phyloP scores from a whole-genome alignment of 2,888 invertebrate genomes.

The Amblyteles armatorius region DNA sequence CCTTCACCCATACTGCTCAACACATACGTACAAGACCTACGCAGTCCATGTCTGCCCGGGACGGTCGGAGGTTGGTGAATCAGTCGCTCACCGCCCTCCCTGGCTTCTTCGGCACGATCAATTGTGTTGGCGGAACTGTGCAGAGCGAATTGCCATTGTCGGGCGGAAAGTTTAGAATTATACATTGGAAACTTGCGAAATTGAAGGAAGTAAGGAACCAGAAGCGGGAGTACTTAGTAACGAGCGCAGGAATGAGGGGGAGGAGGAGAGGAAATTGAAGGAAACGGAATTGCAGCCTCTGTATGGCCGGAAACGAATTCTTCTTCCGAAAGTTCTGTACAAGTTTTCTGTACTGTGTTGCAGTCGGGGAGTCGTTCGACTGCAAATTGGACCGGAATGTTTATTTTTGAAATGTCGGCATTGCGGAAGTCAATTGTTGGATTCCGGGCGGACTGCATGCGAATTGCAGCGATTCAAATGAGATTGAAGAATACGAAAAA shows the following conservation, averaged over 20 bases:
- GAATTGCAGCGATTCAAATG: background rate
- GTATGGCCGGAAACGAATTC: conserved; percentile 44
- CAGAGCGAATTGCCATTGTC: conserved; percentile 79
- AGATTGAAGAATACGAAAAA: background rate
- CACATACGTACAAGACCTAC: conserved; percentile 3
- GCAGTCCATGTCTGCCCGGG: background rate
- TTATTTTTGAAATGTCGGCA: conserved; percentile 1
- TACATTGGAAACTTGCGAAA: conserved; percentile 80
- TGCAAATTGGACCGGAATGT: conserved; percentile 42
- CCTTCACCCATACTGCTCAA: conserved; percentile 7
- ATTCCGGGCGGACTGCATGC: background rate
- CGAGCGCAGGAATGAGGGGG: conserved; percentile 67
- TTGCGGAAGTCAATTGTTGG: background rate
- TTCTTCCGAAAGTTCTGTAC: conserved; percentile 64
- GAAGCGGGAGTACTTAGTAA: conserved; percentile 65
- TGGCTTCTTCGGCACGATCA: conserved; percentile 74
- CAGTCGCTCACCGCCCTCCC: conserved; percentile 18
- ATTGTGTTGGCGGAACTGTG: conserved; percentile 79
- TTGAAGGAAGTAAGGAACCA: conserved; percentile 74
- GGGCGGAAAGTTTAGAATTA: conserved; percentile 81
- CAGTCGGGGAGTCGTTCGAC: conserved; percentile 60
- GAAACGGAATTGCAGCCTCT: conserved; percentile 42
- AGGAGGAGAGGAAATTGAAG: background rate
- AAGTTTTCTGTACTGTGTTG: conserved; percentile 71
- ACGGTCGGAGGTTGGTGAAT: conserved; percentile 28